Evolutionary conservation across 1,140 invertebrate genomes (phyloP), one percentile per base, ranked within the genome.

Genomic region (Caligus rogercresseyi): DNA sequence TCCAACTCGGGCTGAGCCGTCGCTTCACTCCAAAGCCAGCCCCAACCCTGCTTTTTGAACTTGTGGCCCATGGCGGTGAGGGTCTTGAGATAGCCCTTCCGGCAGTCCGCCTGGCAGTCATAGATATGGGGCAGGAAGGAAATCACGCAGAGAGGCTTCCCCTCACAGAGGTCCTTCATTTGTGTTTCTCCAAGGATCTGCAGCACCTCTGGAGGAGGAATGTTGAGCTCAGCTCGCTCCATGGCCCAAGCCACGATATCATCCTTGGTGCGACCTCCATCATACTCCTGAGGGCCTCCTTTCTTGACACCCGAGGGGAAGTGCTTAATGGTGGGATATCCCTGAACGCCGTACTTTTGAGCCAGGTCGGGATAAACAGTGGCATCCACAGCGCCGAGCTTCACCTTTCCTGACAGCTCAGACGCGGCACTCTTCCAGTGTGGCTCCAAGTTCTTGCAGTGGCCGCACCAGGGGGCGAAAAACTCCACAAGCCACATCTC

Each of bases 401-500:
- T 96, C 1, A 95, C 79, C 77, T 82, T 67, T 20, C 93, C 94
- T 75, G 95, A 95, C 1, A 98, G 77, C 72, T 94, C 83, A 21
- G 83, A 81, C 51, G 96, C 95, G 31, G 95, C 95, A 71, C 85
- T 81, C 16, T 84, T 86, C 91, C 91, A 98, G 66, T 93, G 84
- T 0, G 94, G 94, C 54, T 86, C 91, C 14, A 98, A 77, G 71
- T 88, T 93, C 75, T 98, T 95, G 69, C 94, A 97, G 73, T 97
- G 89, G 19, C 89, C 88, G 73, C 89, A 94, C 89, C 89, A 92
- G 0, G 94, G 94, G 15, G 94, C 94, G 74, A 83, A 97, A 78
- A 98, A 98, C 73, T 97, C 92, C 2, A 98, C 89, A 56, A 98
- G 71, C 89, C 90, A 96, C 74, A 93, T 79, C 68, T 96, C 90